Conservation (phyloP, 2,797 vertebrate genomes). For the Xerus rutilus region DNA sequence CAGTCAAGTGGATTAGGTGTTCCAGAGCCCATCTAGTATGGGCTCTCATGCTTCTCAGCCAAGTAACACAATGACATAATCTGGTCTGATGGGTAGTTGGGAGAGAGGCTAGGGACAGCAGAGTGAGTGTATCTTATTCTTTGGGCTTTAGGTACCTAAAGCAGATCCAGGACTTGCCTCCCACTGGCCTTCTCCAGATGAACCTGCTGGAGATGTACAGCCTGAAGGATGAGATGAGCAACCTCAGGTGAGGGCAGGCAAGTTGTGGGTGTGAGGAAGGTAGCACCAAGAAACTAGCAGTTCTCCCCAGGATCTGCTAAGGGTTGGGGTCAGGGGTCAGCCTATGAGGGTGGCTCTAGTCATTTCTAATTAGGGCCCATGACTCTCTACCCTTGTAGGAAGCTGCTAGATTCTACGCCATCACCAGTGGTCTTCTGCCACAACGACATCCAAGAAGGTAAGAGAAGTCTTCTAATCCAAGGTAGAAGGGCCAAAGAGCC, state of each 20-base stretch:
- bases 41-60: neutral
- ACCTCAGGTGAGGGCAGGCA: slow-evolving; percentile 90
- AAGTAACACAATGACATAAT: neutral
- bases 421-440: slow-evolving; percentile 98
- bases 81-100: neutral
- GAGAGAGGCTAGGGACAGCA: neutral
- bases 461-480: slow-evolving; percentile 19
- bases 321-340: neutral
- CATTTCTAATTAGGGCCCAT: neutral
- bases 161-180: slow-evolving; percentile 93
- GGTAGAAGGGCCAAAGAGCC: neutral
- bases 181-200: slow-evolving; percentile 90
- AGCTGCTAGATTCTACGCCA: slow-evolving; percentile 91
- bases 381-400: slow-evolving; percentile 83
- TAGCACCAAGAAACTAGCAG: neutral
- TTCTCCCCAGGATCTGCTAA: neutral
- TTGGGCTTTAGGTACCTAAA: slow-evolving; percentile 92
- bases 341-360: neutral
- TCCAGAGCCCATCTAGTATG: neutral
- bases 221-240: slow-evolving; percentile 92
- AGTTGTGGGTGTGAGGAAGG: neutral
- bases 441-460: slow-evolving; percentile 98
- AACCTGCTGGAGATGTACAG: slow-evolving; percentile 91
- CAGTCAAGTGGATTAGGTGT: neutral
- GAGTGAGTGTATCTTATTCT: neutral